Percentiles rank a stretch among this genome's conserved stretches.
Evolutionary conservation across 2,888 invertebrate genomes (phyloP).

Genomic region (Acrobasis suavella): DNA sequence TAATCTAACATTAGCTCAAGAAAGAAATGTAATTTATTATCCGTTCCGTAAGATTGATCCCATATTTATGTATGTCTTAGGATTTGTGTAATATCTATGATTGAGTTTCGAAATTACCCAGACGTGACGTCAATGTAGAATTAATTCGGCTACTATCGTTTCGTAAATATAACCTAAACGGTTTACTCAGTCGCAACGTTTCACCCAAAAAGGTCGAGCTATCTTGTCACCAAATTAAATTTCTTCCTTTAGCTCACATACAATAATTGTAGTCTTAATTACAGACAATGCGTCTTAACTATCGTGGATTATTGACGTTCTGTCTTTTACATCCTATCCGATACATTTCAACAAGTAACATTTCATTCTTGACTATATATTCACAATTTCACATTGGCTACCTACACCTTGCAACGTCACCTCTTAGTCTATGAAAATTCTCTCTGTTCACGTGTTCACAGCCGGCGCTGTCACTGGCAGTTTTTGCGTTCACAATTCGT

Average conservation of each 20-base stretch:
- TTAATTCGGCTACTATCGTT: conserved; percentile 17
- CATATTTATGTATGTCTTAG: conserved; percentile 36
- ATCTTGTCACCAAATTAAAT: conserved; percentile 43
- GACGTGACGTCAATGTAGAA: conserved; percentile 5
- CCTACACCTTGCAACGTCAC: conserved; percentile 62
- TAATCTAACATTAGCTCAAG: conserved; percentile 45
- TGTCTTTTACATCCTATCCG: conserved; percentile 63
- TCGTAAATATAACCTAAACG: conserved; percentile 7
- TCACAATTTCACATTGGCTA: conserved; percentile 75
- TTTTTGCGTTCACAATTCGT: conserved; percentile 45
- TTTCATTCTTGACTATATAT: conserved; percentile 63
- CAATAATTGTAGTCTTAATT: conserved; percentile 39
- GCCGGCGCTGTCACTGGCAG: conserved; percentile 30
- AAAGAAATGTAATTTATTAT: conserved; percentile 48
- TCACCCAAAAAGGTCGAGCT: conserved; percentile 15
- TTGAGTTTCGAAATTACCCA: background rate
- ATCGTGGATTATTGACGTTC: conserved; percentile 56
- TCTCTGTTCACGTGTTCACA: conserved; percentile 56
- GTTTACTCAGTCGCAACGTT: conserved; percentile 17
- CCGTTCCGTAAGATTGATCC: conserved; percentile 42
- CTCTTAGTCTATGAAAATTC: conserved; percentile 50
- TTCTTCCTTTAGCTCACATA: conserved; percentile 51
- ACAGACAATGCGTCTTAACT: conserved; percentile 42
- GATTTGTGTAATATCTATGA: conserved; percentile 11
- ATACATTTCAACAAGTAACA: conserved; percentile 75